Conservation (phyloP, 2,113 vertebrate genomes). For the Albula glossodonta region DNA sequence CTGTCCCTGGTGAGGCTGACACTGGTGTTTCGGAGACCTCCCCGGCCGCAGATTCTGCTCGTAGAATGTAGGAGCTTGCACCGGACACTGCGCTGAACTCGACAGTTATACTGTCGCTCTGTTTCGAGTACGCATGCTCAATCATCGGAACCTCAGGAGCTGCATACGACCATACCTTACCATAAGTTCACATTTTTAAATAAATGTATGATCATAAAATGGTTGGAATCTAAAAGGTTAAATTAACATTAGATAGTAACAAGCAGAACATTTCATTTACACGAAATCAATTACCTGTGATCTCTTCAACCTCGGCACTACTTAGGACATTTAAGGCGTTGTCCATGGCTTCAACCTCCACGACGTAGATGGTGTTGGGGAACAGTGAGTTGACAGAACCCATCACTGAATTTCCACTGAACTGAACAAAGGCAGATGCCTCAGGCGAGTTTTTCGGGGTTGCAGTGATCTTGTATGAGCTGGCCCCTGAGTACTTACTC, state of each 20-base stretch:
- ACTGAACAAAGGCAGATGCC: slow-evolving; percentile 52
- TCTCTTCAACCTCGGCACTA: slow-evolving; percentile 38
- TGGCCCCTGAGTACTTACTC: slow-evolving; percentile 58
- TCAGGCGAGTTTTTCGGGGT: slow-evolving; percentile 42
- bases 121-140: slow-evolving; percentile 76
- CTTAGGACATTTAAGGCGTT: slow-evolving; percentile 46
- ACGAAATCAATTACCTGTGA: slow-evolving; percentile 59
- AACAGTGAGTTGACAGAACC: slow-evolving; percentile 65
- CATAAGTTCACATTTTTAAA: no score
- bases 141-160: slow-evolving; percentile 78
- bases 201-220: no score
- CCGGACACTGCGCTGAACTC: slow-evolving; percentile 71
- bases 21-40: slow-evolving; percentile 72
- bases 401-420: slow-evolving; percentile 66
- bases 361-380: slow-evolving; percentile 56
- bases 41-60: slow-evolving; percentile 62
- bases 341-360: slow-evolving; percentile 66
- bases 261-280: neutral
- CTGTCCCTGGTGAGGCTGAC: slow-evolving; percentile 74
- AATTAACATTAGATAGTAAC: no score
- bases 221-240: no score
- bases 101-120: slow-evolving; percentile 83
- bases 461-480: slow-evolving; percentile 69
- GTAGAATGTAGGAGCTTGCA: slow-evolving; percentile 77
- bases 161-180: slow-evolving; percentile 40